Conservation (phyloP, 2,113 vertebrate genomes). For the Sceloporus tristichus region DNA sequence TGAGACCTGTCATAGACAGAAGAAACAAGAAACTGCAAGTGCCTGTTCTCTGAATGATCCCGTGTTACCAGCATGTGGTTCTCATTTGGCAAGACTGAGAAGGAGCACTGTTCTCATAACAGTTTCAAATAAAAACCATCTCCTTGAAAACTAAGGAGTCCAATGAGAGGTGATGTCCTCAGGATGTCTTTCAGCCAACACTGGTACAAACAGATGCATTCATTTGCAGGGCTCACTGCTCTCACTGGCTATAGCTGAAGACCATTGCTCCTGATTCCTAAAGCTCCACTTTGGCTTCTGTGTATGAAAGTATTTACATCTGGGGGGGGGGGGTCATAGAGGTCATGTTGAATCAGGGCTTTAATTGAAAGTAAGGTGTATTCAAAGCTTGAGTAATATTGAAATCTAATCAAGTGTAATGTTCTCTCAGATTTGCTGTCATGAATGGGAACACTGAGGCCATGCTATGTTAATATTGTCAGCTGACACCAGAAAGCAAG, state of each 20-base stretch:
- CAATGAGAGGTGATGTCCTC: slow-evolving; percentile 43
- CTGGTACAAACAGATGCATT: slow-evolving; percentile 53
- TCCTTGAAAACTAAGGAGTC: slow-evolving; percentile 37
- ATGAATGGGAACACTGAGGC: not conserved
- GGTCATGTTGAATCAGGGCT: not conserved
- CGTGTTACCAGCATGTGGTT: slow-evolving; percentile 57
- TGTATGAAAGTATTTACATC: not conserved
- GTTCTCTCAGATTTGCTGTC: not conserved
- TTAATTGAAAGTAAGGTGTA: not conserved
- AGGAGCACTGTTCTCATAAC: slow-evolving; percentile 49
- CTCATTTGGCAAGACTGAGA: slow-evolving; percentile 62
- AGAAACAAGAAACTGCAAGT: slow-evolving; percentile 38
- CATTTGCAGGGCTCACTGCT: slow-evolving; percentile 7
- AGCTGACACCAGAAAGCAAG: not conserved
- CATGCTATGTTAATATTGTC: not conserved
- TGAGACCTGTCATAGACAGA: slow-evolving; percentile 31
- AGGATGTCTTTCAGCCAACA: slow-evolving; percentile 42
- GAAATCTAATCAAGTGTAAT: not conserved
- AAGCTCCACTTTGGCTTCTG: not conserved
- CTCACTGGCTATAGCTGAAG: not conserved
- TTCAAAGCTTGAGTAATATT: slow-evolving; percentile 13
- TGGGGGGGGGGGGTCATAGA: not conserved
- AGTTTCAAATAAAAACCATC: slow-evolving; percentile 41
- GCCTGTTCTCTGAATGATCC: slow-evolving; percentile 42
- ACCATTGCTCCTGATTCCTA: not conserved